A percentile compares a stretch with the other conserved stretches of the same genome.
phyloP scores from a whole-genome alignment of 2,888 invertebrate species.

The Amiota mariae region DNA sequence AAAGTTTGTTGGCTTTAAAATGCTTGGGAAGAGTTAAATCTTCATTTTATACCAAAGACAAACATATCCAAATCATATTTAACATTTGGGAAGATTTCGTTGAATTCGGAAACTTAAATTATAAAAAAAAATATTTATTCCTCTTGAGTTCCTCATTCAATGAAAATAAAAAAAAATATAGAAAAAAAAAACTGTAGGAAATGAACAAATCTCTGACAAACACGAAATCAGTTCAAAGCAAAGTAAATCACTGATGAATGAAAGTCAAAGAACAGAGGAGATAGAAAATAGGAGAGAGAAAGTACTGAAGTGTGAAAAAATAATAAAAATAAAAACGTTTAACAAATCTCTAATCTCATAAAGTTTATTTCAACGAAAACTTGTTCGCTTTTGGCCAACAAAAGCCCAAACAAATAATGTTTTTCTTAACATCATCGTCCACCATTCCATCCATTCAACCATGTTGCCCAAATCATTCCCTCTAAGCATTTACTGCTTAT shows the following conservation, averaged over 20 bases:
- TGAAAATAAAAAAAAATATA: no score
- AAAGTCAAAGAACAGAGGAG: neutral
- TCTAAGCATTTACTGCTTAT: constrained; percentile 28
- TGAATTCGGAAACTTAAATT: no score
- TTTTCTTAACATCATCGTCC: neutral
- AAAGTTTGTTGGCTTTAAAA: no score
- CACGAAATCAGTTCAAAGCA: constrained; percentile 7
- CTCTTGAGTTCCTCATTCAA: no score
- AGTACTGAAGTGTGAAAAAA: neutral
- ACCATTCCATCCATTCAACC: neutral
- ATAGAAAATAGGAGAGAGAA: no score
- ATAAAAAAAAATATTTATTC: no score
- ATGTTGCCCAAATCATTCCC: neutral
- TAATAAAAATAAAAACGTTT: constrained; percentile 25
- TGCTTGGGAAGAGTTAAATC: no score
- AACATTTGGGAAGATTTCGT: no score
- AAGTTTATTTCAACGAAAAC: constrained; percentile 25
- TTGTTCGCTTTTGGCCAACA: neutral
- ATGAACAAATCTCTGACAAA: constrained; percentile 26
- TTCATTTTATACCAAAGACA: no score
- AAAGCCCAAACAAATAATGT: constrained; percentile 27
- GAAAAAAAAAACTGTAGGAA: no score
- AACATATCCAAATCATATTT: no score
- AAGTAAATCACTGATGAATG: neutral
- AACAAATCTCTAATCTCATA: constrained; percentile 30